Evolutionary conservation across 2,888 invertebrate genomes (phyloP).

Genomic region (Eulithis testata): DNA sequence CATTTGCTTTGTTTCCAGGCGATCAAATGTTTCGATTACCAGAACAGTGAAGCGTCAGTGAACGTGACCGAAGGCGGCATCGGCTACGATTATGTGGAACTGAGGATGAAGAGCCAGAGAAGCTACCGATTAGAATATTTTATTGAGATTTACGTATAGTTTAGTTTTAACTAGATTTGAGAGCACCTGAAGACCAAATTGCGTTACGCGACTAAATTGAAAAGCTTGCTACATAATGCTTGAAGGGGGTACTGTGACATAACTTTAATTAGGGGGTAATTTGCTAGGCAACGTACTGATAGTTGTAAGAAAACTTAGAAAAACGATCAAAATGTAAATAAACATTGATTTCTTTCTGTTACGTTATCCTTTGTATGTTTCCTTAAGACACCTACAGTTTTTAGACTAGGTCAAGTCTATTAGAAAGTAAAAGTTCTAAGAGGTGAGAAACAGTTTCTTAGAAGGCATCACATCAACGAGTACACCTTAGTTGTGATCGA

Average conservation of each 20-base stretch:
- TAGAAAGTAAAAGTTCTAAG: constrained; percentile 15
- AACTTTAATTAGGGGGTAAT: constrained; percentile 3
- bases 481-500: constrained; percentile 6
- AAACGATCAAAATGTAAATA: constrained; percentile 6
- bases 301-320: constrained; percentile 16
- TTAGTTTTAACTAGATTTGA: neutral
- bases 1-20: constrained; percentile 50
- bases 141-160: constrained; percentile 57
- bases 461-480: constrained; percentile 9
- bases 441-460: constrained; percentile 4
- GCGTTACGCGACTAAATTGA: neutral
- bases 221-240: constrained; percentile 6
- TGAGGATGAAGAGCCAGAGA: constrained; percentile 58
- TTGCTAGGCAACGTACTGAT: constrained; percentile 28
- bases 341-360: constrained; percentile 5
- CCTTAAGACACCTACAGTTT: constrained; percentile 3
- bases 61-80: constrained; percentile 60
- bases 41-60: constrained; percentile 60
- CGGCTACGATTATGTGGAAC: constrained; percentile 49
- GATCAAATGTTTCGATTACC: constrained; percentile 62
- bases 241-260: neutral
- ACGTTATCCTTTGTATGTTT: neutral
- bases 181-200: neutral
- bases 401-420: constrained; percentile 1
- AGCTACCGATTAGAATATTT: constrained; percentile 59